Base-by-base conservation (phyloP, 1,140 invertebrate genomes). In the Eurosta solidaginis region DNA sequence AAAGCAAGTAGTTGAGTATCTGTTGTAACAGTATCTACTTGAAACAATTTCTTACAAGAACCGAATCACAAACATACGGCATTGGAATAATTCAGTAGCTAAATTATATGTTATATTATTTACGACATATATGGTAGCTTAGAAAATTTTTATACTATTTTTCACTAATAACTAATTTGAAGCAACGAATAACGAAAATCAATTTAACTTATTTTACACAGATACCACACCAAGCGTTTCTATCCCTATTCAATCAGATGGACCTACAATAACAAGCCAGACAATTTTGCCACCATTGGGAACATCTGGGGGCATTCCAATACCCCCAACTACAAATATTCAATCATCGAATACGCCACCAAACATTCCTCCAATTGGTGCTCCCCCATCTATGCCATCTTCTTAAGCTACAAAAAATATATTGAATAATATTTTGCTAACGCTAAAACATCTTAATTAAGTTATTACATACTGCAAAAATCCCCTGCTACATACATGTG, bases 121-220 rank as follows among this genome's bases (percentile, higher is more conserved):
- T n/a, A n/a, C n/a, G n/a, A n/a, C n/a, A n/a, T n/a, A n/a, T n/a
- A n/a, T n/a, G n/a, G n/a, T n/a, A n/a, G n/a, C n/a, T n/a, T n/a
- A n/a, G n/a, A n/a, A n/a, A n/a, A n/a, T n/a, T n/a, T n/a, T n/a
- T n/a, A n/a, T n/a, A n/a, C n/a, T n/a, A n/a, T n/a, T n/a, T n/a
- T n/a, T n/a, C n/a, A n/a, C n/a, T n/a, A 7, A 20, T 68, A 68
- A 68, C 33, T 27, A 14, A 59, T 36, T 33, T 29, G 14, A 33
- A 12, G n/a, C n/a, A n/a, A n/a, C n/a, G n/a, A n/a, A n/a, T 50
- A 12, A 12, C 22, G 7, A 74, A 20, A 22, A 0, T 45, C 49
- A n/a, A n/a, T 54, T 47, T 33, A 2, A 12, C 33, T 59, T 17
- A 14, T 54, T 76, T 9, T 29, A 86, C n/a, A 80, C 83, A 80